phyloP scores from a whole-genome alignment of 2,797 vertebrate species.

The Sarcoramphus papa region DNA sequence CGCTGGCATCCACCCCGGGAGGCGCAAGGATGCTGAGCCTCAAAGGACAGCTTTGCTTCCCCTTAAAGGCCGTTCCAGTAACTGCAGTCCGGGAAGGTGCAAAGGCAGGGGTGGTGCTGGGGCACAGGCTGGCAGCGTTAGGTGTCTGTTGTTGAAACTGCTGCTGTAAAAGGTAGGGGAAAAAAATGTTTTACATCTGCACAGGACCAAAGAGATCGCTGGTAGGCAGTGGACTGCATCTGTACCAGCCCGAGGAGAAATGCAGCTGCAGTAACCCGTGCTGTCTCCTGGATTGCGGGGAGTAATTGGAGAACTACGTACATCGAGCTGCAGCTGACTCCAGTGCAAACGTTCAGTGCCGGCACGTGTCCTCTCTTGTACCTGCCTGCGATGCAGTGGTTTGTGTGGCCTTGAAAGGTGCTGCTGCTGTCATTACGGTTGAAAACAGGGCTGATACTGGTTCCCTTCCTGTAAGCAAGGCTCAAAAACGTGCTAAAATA shows the following conservation, averaged over 20 bases:
- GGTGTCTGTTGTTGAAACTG: not conserved
- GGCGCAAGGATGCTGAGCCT: not conserved
- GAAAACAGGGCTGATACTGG: not conserved
- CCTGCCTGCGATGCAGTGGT: not conserved
- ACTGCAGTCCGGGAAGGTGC: fast-evolving
- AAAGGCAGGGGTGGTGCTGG: not conserved
- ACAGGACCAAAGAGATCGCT: not conserved
- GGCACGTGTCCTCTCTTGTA: fast-evolving
- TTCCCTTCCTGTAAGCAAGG: not conserved
- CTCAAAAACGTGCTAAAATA: fast-evolving
- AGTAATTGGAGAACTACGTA: fast-evolving
- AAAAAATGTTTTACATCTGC: not conserved
- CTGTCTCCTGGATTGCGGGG: not conserved
- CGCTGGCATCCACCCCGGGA: not conserved
- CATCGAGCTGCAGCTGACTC: not conserved
- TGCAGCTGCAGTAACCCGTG: fast-evolving
- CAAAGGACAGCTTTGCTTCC: not conserved
- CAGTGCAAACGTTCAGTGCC: fast-evolving
- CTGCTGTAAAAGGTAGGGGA: not conserved
- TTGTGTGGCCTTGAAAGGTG: not conserved
- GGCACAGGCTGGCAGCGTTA: not conserved
- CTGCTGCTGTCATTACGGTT: fast-evolving
- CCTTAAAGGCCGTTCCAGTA: not conserved
- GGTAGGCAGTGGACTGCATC: not conserved
- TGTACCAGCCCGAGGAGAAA: not conserved